Evolutionary conservation across 2,797 vertebrate genomes (phyloP).

Genomic region (Sternotherus odoratus): DNA sequence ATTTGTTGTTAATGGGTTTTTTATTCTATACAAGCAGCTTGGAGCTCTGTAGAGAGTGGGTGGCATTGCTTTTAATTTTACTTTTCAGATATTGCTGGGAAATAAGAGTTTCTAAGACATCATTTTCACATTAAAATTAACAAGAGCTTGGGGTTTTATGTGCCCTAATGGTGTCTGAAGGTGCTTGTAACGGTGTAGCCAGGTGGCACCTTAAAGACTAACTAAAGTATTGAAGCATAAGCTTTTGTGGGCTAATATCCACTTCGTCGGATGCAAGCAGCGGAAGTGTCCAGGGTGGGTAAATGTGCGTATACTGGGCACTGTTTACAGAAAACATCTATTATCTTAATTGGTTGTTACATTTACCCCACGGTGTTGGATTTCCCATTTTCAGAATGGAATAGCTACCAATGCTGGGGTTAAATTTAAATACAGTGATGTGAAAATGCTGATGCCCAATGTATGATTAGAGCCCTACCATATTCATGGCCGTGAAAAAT

Average conservation of each 20-base stretch:
- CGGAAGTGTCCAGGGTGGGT: too few relatives aligned
- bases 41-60: rapidly evolving
- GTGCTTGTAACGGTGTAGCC: neutral
- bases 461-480: neutral
- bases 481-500: too few relatives aligned
- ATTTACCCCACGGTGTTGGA: neutral
- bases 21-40: neutral
- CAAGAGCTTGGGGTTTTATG: rapidly evolving
- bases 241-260: too few relatives aligned
- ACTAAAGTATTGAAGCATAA: too few relatives aligned
- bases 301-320: neutral
- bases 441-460: neutral
- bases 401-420: neutral
- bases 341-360: neutral
- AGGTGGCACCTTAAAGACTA: too few relatives aligned
- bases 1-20: conserved; percentile 28
- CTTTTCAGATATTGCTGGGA: conserved; percentile 13
- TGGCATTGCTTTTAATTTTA: neutral
- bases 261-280: too few relatives aligned
- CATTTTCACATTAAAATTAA: neutral
- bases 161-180: neutral
- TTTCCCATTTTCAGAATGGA: neutral
- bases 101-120: neutral
- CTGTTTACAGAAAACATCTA: neutral
- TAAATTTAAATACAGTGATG: neutral